Conservation (phyloP, 2,888 invertebrate species). For the Hartigia nigra region DNA sequence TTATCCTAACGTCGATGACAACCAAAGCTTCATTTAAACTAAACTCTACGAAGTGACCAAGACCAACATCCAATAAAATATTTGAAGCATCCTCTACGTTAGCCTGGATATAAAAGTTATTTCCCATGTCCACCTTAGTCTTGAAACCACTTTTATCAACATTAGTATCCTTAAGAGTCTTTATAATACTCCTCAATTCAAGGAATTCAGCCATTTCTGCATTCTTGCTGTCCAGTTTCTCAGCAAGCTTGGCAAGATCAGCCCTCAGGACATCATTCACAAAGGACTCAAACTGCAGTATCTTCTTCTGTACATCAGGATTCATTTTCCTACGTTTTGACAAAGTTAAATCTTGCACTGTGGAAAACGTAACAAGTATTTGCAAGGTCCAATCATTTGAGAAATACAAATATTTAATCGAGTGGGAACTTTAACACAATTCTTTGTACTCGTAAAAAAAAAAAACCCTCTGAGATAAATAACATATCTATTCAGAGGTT, state of each 20-base stretch:
- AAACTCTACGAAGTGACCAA: conserved; percentile 81
- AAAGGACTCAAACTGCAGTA: conserved; percentile 73
- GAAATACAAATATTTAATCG: not conserved
- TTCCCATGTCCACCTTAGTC: conserved; percentile 84
- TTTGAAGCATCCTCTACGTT: conserved; percentile 74
- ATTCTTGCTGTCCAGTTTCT: conserved; percentile 73
- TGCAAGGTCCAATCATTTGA: not conserved
- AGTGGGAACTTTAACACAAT: not conserved
- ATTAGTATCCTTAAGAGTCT: conserved; percentile 71
- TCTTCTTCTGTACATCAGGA: conserved; percentile 40
- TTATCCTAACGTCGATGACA: conserved; percentile 77
- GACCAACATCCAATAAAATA: conserved; percentile 80
- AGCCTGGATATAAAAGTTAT: conserved; percentile 85
- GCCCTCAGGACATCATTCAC: conserved; percentile 82
- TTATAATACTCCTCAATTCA: conserved; percentile 78
- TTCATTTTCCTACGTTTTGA: not conserved
- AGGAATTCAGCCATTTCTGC: conserved; percentile 78
- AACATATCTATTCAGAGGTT: not conserved
- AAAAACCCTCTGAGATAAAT: not conserved
- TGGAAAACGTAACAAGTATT: not conserved
- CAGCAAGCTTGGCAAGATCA: conserved; percentile 74
- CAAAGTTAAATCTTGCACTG: not conserved
- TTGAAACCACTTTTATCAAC: conserved; percentile 71
- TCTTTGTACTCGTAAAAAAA: not conserved
- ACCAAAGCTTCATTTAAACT: conserved; percentile 76